A percentile compares a stretch with the other conserved stretches of the same genome.
phyloP scores from a whole-genome alignment of 2,888 invertebrate genomes.

The Pseudoips prasinana region DNA sequence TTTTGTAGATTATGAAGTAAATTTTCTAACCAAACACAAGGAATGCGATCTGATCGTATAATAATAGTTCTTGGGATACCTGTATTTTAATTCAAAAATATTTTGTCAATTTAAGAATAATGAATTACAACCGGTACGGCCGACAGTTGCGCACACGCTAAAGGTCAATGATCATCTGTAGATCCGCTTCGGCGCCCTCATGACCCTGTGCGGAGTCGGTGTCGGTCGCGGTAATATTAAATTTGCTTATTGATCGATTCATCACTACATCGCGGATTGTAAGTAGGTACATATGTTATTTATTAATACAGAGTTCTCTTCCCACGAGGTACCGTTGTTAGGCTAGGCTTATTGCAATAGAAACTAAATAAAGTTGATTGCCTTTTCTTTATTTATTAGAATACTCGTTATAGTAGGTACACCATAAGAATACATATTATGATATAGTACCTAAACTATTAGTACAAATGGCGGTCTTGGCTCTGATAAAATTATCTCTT shows the following conservation, averaged over 20 bases:
- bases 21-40: constrained; percentile 31
- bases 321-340: constrained; percentile 11
- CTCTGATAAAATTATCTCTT: no score
- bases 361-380: no score
- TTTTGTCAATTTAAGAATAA: constrained; percentile 53
- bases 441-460: no score
- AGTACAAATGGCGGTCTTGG: no score
- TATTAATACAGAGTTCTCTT: no score
- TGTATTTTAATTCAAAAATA: constrained; percentile 23
- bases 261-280: constrained; percentile 25
- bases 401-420: no score
- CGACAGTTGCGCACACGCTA: constrained; percentile 69
- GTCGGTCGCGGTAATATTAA: constrained; percentile 50
- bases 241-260: constrained; percentile 64
- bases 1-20: constrained; percentile 41
- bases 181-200: constrained; percentile 79
- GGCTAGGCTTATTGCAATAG: constrained; percentile 11
- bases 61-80: neutral
- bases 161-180: constrained; percentile 81
- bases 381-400: no score
- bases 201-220: constrained; percentile 74
- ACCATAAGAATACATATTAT: no score
- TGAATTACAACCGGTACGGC: constrained; percentile 72
- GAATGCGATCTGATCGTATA: neutral
- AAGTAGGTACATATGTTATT: neutral